Conservation (phyloP, 2,113 vertebrate genomes). For the Stomatorhinus ivindoensis region DNA sequence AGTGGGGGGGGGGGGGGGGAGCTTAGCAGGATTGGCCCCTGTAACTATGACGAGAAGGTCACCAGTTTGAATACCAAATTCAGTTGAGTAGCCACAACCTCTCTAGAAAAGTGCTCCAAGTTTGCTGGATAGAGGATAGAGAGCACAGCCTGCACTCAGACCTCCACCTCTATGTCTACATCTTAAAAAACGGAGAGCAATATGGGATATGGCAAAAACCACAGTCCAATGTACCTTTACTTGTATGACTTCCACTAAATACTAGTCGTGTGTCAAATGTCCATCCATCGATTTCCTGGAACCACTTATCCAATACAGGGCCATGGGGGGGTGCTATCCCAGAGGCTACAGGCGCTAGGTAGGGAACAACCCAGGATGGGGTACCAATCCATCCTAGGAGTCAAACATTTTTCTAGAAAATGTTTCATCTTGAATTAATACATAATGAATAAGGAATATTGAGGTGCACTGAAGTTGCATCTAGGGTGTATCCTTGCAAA, state of each 20-base stretch:
- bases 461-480: background rate
- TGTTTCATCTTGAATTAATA: background rate
- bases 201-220: background rate
- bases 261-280: background rate
- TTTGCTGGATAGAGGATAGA: background rate
- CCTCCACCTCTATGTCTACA: background rate
- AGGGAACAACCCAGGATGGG: too few species aligned
- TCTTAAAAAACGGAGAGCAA: background rate
- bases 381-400: too few species aligned
- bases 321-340: too few species aligned
- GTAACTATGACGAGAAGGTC: background rate
- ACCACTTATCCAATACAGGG: too few species aligned
- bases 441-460: background rate
- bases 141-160: background rate
- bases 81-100: background rate
- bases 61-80: background rate
- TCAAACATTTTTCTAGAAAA: too few species aligned
- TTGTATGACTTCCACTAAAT: background rate
- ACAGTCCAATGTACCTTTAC: background rate
- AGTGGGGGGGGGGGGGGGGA: background rate
- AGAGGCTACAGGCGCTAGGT: too few species aligned
- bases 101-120: background rate
- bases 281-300: too few species aligned
- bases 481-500: background rate
- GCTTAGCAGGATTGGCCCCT: background rate